A percentile compares a stretch with the other conserved stretches of the same genome.
Conservation (phyloP, 2,113 vertebrate genomes). For the Crotalus tigris region DNA sequence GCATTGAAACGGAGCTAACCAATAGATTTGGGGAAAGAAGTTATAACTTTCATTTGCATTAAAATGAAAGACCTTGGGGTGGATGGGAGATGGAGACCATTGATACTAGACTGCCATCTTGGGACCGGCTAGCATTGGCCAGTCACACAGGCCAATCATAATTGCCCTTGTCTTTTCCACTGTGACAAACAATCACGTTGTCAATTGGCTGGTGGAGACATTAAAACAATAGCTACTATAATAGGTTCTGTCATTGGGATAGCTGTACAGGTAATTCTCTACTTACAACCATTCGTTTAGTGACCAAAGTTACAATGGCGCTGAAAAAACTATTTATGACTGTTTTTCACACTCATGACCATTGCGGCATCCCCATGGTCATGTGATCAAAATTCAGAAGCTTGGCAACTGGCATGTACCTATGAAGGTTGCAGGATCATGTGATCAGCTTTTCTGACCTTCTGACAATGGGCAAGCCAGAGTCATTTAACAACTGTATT, state of each 20-base stretch:
- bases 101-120: neutral
- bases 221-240: neutral
- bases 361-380: no score
- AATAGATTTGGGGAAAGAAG: neutral
- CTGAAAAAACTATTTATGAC: no score
- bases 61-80: slow-evolving; percentile 26
- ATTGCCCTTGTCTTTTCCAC: neutral
- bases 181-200: neutral
- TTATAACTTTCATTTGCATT: neutral
- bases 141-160: neutral
- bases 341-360: no score
- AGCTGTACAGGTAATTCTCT: neutral
- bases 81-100: neutral
- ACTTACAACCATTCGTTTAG: no score
- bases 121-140: neutral
- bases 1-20: neutral
- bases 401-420: no score
- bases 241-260: neutral
- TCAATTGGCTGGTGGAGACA: no score
- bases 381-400: no score
- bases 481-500: no score
- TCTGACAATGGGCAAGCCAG: no score
- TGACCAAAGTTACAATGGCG: no score
- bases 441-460: no score
- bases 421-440: no score